Conservation (phyloP, 2,888 invertebrate genomes). For the Drosophila trichaetosa region DNA sequence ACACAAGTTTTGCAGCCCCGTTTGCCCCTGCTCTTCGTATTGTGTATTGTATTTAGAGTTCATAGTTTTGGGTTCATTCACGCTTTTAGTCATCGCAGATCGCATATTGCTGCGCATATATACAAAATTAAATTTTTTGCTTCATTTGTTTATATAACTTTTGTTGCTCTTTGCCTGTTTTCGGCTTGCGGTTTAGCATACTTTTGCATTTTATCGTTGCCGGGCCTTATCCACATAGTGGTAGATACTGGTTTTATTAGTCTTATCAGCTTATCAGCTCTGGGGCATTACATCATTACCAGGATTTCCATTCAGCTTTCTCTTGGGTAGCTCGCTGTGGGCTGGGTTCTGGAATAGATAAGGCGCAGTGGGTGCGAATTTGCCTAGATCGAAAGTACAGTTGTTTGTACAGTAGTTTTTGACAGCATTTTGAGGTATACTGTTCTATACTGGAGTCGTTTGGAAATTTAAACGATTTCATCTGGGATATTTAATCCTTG, state of each 20-base stretch:
- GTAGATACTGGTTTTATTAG: conserved; percentile 26
- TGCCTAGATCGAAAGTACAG: conserved; percentile 21
- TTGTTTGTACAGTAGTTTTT: conserved; percentile 6
- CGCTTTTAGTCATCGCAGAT: conserved; percentile 55
- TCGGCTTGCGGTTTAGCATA: conserved; percentile 40
- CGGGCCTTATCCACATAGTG: conserved; percentile 31
- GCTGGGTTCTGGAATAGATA: conserved; percentile 22
- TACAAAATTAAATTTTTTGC: conserved; percentile 45
- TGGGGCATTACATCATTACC: conserved; percentile 18
- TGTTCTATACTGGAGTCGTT: neutral
- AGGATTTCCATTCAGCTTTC: conserved; percentile 56
- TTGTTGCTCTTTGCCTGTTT: conserved; percentile 4
- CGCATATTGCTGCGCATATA: conserved; percentile 31
- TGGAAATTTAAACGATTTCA: neutral
- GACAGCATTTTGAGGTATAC: neutral
- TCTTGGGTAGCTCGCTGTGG: conserved; percentile 24
- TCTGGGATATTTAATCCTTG: neutral
- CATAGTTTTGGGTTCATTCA: conserved; percentile 43
- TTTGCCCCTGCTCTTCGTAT: neutral
- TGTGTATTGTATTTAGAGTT: conserved; percentile 9
- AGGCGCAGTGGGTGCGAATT: conserved; percentile 15
- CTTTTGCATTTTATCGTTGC: conserved; percentile 26
- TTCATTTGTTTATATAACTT: conserved; percentile 4
- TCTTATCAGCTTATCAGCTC: conserved; percentile 60
- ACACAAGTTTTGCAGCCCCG: conserved; percentile 14